A percentile compares a stretch with the other conserved stretches of the same genome.
These are phyloP conservation scores for Luffia ferchaultella DNA, from an alignment of 2,888 invertebrate genomes.

Conservation along the genomic window DNA sequence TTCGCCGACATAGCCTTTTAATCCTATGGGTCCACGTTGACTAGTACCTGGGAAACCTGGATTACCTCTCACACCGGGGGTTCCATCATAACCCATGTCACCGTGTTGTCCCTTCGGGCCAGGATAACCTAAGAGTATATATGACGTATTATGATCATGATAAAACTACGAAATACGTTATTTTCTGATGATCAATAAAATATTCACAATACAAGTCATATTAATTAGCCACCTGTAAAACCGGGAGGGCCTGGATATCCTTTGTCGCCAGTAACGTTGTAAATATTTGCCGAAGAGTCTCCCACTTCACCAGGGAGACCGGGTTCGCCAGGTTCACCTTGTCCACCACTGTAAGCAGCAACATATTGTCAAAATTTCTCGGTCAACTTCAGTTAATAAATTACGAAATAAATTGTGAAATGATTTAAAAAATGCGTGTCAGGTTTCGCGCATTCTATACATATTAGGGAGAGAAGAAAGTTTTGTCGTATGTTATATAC, in stretches of 20 bases:
- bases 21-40: constrained; percentile 49
- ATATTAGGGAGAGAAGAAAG: no score
- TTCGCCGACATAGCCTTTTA: constrained; percentile 73
- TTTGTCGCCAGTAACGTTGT: constrained; percentile 53
- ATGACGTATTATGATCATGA: background rate
- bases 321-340: constrained; percentile 52
- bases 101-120: constrained; percentile 40
- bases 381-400: background rate
- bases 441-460: no score
- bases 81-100: constrained; percentile 38
- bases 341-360: constrained; percentile 31
- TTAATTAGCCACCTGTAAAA: constrained; percentile 32
- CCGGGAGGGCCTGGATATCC: constrained; percentile 60
- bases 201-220: no score
- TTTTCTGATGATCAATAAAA: no score
- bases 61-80: constrained; percentile 35
- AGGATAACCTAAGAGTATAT: constrained; percentile 19
- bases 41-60: constrained; percentile 43
- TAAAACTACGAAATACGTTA: no score
- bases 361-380: background rate
- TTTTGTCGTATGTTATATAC: no score
- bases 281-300: constrained; percentile 30
- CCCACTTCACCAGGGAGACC: constrained; percentile 41
- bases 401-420: no score
- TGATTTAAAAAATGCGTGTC: no score